Percentiles rank a stretch among this genome's conserved stretches.
phyloP scores from a whole-genome alignment of 2,797 vertebrate species.

The Tarsius wallacei region DNA sequence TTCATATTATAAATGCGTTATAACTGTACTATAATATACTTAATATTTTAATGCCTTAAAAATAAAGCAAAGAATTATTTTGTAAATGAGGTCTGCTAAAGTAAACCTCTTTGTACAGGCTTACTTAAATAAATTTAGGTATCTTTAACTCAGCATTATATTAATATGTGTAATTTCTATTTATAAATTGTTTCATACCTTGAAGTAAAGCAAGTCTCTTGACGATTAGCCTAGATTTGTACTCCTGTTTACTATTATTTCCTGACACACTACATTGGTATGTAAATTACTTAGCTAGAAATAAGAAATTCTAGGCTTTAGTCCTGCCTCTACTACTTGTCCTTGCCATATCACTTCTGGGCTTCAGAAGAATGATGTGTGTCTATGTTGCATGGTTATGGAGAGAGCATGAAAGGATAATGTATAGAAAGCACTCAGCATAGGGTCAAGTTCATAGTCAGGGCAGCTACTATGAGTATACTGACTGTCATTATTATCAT shows the following conservation, averaged over 20 bases:
- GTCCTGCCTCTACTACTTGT: not conserved
- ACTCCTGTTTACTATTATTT: not conserved
- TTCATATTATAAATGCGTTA: conserved; percentile 6
- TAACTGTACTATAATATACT: not conserved
- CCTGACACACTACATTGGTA: not conserved
- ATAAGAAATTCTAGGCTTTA: not conserved
- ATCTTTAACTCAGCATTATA: not conserved
- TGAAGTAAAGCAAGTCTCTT: not conserved
- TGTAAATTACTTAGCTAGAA: not conserved
- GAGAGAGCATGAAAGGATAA: not conserved
- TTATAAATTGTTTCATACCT: not conserved
- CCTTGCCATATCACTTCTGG: not conserved
- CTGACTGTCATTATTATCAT: not conserved
- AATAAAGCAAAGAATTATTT: conserved; percentile 6
- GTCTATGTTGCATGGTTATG: not conserved
- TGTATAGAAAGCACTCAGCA: not conserved
- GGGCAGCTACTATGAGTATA: not conserved
- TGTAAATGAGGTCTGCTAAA: not conserved
- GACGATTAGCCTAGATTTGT: not conserved
- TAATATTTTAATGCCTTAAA: not conserved
- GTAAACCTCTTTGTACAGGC: not conserved
- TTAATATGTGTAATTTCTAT: not conserved
- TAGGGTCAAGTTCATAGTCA: not conserved
- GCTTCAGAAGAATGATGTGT: not conserved
- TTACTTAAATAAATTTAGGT: not conserved